Evolutionary conservation across 2,113 vertebrate species (phyloP), one percentile per base, ranked within the genome.

Genomic region (Papio anubis): DNA sequence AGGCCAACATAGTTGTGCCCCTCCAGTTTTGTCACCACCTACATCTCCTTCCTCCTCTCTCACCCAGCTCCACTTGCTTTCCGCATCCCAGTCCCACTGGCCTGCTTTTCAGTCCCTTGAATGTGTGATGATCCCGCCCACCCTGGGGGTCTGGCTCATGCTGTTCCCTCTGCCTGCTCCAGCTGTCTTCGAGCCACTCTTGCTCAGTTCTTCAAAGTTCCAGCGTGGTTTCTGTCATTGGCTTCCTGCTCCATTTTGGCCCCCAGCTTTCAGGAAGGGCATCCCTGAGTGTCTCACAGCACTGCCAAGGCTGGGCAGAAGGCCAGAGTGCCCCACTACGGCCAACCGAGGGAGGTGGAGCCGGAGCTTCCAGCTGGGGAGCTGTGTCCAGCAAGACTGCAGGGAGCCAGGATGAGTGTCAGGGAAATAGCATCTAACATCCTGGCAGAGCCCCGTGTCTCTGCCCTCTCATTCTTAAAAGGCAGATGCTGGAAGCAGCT

Each of bases 231-330:
- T 88, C 78, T 92, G 75, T 87, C 89, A 88, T 2, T 81, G 84
- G 94, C 85, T 96, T 97, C 94, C 93, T 88, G 88, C 35, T 88
- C 80, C 75, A 57, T 87, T 90, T 84, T 25, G 20, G 73, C 9
- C 87, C 70, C 79, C 25, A 35, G 92, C 27, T 89, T 96, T 97
- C 64, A 90, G 88, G 84, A 96, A 97, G 92, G 94, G 70, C 87
- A 93, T 96, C 80, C 82, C 96, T 88, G 94, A 86, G 87, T 83
- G 57, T 76, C 55, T 81, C 55, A 20, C 14, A 32, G 76, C 20
- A 73, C 50, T 92, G 94, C 97, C 96, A 97, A 97, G 92, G 43
- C 96, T 78, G 88, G 97, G 96, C 84, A 55, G 72, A 30, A 88
- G 80, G 94, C 97, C 98, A 97, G 94, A 27, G 79, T 30, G 86